A percentile compares a stretch with the other conserved stretches of the same genome.
These are phyloP conservation scores for Ornithoptera alexandrae DNA, from an alignment of 2,888 invertebrate species.

Conservation along the genomic window DNA sequence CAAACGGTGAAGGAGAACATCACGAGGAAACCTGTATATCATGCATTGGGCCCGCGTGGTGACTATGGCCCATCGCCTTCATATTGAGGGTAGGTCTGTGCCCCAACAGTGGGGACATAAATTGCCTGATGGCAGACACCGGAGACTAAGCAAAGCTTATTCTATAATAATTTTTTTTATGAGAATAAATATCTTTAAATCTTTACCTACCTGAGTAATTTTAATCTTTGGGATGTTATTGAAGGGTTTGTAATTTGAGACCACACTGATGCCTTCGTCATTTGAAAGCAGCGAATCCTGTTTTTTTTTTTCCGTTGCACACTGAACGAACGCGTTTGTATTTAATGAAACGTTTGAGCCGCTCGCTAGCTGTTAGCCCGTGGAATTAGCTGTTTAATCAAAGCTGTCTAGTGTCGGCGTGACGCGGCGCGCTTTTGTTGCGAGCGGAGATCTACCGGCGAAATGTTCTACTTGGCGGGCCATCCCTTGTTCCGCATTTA, in stretches of 20 bases:
- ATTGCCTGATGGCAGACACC: no score
- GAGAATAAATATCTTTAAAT: no score
- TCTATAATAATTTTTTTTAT: no score
- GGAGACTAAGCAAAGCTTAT: no score
- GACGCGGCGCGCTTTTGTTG: slow-evolving; percentile 22
- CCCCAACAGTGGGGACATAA: no score
- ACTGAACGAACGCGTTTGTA: slow-evolving; percentile 14
- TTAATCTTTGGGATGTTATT: no score
- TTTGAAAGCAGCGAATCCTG: background rate
- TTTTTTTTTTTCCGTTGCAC: background rate
- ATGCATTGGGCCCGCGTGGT: no score
- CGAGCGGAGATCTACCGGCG: slow-evolving; percentile 3
- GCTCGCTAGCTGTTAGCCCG: slow-evolving; percentile 2
- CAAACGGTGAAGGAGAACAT: no score
- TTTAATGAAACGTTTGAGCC: slow-evolving; percentile 25
- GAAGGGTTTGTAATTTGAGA: slow-evolving; percentile 4
- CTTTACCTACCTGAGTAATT: no score
- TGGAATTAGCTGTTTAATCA: slow-evolving; percentile 27
- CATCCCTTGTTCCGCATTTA: slow-evolving; percentile 13
- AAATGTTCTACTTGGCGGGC: slow-evolving; percentile 14
- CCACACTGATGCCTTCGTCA: background rate
- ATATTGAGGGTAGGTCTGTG: no score
- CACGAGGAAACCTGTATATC: no score
- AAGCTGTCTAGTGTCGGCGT: slow-evolving; percentile 9
- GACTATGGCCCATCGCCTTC: no score